phyloP scores from a whole-genome alignment of 2,797 vertebrate genomes.

The Parauchenoglanis punctatus region DNA sequence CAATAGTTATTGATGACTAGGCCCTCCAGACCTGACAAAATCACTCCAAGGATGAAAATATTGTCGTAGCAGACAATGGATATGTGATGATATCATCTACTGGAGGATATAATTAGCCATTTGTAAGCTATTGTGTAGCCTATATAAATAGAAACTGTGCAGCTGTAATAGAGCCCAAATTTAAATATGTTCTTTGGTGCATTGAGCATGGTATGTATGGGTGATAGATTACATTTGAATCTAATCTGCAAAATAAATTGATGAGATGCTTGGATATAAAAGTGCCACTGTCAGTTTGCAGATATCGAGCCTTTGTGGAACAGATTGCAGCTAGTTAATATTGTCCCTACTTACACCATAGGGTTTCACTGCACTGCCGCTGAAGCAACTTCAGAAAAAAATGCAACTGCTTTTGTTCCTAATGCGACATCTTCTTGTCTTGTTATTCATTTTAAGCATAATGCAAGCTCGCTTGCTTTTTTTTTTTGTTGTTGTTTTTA shows the following conservation, averaged over 20 bases:
- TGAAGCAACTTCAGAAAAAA: slow-evolving; percentile 73
- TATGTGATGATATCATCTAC: slow-evolving; percentile 26
- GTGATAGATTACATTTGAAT: slow-evolving; percentile 8
- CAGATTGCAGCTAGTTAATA: slow-evolving; percentile 64
- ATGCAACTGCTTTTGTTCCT: slow-evolving; percentile 59
- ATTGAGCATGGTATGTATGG: slow-evolving; percentile 37
- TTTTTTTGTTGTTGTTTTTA: slow-evolving; percentile 62
- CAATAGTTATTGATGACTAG: background rate
- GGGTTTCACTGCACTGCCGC: slow-evolving; percentile 70
- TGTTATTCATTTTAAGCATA: slow-evolving; percentile 28
- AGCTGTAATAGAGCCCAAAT: slow-evolving; percentile 63
- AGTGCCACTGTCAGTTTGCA: slow-evolving; percentile 61
- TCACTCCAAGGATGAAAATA: background rate
- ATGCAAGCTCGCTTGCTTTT: slow-evolving; percentile 55
- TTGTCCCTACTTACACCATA: slow-evolving; percentile 71
- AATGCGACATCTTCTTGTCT: slow-evolving; percentile 61
- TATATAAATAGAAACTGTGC: slow-evolving; percentile 70
- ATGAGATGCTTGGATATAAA: slow-evolving; percentile 65
- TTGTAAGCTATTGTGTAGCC: slow-evolving; percentile 39
- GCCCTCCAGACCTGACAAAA: background rate
- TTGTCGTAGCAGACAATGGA: background rate
- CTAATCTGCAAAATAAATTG: slow-evolving; percentile 17
- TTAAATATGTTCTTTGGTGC: slow-evolving; percentile 76
- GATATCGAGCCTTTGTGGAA: slow-evolving; percentile 61
- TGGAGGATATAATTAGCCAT: slow-evolving; percentile 58